Evolutionary conservation across 2,113 vertebrate genomes (phyloP), one percentile per base, ranked within the genome.

Genomic region (Nannobrachium achirus): DNA sequence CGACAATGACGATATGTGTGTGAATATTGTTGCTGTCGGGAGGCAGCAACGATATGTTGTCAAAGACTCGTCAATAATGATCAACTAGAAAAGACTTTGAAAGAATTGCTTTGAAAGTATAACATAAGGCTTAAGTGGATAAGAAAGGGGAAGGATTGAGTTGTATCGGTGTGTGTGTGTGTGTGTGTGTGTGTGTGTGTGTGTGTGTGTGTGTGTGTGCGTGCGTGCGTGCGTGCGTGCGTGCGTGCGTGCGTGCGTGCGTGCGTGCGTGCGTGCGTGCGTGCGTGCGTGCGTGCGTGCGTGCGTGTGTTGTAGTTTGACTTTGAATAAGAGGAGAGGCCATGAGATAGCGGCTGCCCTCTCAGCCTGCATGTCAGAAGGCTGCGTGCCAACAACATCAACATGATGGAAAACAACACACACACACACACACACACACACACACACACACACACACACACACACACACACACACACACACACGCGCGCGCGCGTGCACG

Each of bases 381-480:
- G 77, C 72, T 78, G 66, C 79, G 60, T 56, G 75, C 82, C 79
- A 76, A 84, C 82, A 86, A 82, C 81, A 83, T 82, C 82, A 83
- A 88, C 81, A 86, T 66, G 68, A 4, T 25, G 6, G 63, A 87
- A 84, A 81, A 77, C 75, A 78, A 59, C 73, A 69, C 39, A 41
- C 33, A 11, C 71, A 65, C 48, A 74, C 40, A 45, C 25, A 48
- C n/a, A n/a, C 57, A 42, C 56, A 25, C 61, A 16, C 55, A n/a
- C 52, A 38, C 51, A 58, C 46, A 57, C 38, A 61, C 58, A 20
- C 58, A 5, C n/a, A 16, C 8, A 13, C 19, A 50, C 10, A 1
- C n/a, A 50, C n/a, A 55, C 52, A 33, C 52, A 55, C 52, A 55
- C 20, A 55, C 51, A 53, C 51, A 49, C 39, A 53, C 16, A 13